These are phyloP conservation scores for Diprion similis DNA, from an alignment of 1,140 invertebrate genomes.

Conservation along the genomic window DNA sequence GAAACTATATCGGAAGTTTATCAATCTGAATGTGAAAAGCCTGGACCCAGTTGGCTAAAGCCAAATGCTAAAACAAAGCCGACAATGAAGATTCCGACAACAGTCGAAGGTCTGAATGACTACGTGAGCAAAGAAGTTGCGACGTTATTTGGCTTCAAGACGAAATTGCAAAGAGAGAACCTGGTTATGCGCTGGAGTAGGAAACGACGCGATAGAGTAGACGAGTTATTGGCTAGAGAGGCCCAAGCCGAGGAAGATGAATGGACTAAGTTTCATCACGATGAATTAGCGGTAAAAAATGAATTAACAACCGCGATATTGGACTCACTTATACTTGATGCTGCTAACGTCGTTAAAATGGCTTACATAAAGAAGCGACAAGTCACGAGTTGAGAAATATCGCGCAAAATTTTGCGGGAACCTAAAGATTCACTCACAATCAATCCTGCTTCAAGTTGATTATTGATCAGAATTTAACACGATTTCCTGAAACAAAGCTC, in stretches of 20 bases:
- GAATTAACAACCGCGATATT: slow-evolving; percentile 70
- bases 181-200: slow-evolving; percentile 71
- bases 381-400: slow-evolving; percentile 30
- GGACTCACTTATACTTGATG: slow-evolving; percentile 69
- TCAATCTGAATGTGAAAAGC: slow-evolving; percentile 54
- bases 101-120: slow-evolving; percentile 55
- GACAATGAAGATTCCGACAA: slow-evolving; percentile 54
- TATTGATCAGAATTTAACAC: neutral
- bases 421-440: neutral
- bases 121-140: slow-evolving; percentile 64
- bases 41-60: slow-evolving; percentile 65
- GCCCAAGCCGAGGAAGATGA: slow-evolving; percentile 73
- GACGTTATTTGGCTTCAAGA: slow-evolving; percentile 66
- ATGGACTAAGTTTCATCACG: slow-evolving; percentile 76
- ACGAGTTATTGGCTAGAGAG: slow-evolving; percentile 74
- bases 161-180: slow-evolving; percentile 63
- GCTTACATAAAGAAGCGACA: slow-evolving; percentile 52
- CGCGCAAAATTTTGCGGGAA: neutral
- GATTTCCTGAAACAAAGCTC: neutral
- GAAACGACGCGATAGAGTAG: slow-evolving; percentile 76
- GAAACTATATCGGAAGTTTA: slow-evolving; percentile 67
- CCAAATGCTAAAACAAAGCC: slow-evolving; percentile 54
- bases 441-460: neutral
- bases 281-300: slow-evolving; percentile 74
- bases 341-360: slow-evolving; percentile 58